phyloP scores from a whole-genome alignment of 2,113 vertebrate species.

The Apaloderma vittatum region DNA sequence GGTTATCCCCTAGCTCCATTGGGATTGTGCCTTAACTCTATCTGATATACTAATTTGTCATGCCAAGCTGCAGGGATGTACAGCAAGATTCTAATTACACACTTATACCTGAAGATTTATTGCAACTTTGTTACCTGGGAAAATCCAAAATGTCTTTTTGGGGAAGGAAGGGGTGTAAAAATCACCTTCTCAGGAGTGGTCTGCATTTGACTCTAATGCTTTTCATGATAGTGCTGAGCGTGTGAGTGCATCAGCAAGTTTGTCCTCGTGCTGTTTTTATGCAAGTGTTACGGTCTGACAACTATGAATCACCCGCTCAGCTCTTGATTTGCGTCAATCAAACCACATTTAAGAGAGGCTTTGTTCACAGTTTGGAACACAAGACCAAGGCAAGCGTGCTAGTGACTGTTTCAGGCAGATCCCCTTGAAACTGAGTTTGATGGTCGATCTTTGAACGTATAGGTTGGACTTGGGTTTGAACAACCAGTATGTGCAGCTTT shows the following conservation, averaged over 20 bases:
- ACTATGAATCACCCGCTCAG: conserved; percentile 62
- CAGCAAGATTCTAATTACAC: neutral
- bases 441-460: neutral
- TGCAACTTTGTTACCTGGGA: neutral
- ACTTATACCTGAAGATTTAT: neutral
- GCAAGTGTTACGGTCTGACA: conserved; percentile 26
- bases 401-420: neutral
- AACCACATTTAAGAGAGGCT: conserved; percentile 70
- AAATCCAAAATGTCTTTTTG: neutral
- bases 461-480: neutral
- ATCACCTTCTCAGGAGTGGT: accelerated
- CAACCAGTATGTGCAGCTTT: accelerated
- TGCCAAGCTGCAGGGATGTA: neutral
- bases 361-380: conserved; percentile 28
- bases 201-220: accelerated
- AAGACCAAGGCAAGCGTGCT: neutral
- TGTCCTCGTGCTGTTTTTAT: neutral
- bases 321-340: conserved; percentile 75
- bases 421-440: neutral
- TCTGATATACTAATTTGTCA: neutral
- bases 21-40: neutral
- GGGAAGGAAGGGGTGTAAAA: neutral
- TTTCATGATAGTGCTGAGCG: accelerated
- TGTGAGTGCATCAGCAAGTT: neutral
- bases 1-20: neutral